A percentile compares a stretch with the other conserved stretches of the same genome.
Conservation (phyloP, 2,888 invertebrate species). For the Pharmacophagus antenor region DNA sequence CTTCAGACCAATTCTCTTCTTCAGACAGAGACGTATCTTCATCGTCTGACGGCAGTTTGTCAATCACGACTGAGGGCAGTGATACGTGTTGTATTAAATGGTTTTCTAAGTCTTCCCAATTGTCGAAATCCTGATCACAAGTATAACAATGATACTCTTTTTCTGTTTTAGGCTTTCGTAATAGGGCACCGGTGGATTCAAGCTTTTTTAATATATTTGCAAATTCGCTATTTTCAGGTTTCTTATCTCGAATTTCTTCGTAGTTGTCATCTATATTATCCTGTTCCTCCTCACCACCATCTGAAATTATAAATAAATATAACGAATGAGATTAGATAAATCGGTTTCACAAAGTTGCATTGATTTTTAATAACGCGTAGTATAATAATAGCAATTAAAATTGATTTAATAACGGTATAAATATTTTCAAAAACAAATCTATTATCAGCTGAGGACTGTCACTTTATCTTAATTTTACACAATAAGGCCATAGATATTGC, state of each 20-base stretch:
- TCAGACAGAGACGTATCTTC: conserved; percentile 64
- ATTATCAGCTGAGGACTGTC: too few relatives aligned
- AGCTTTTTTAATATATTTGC: conserved; percentile 60
- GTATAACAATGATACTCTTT: conserved; percentile 64
- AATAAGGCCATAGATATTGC: too few relatives aligned
- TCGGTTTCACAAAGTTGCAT: too few relatives aligned
- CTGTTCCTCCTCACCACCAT: conserved; percentile 52
- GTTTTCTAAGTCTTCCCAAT: conserved; percentile 68
- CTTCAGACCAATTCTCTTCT: conserved; percentile 74
- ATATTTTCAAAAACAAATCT: too few relatives aligned
- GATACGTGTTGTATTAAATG: conserved; percentile 81
- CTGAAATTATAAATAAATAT: conserved; percentile 37
- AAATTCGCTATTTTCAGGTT: conserved; percentile 50
- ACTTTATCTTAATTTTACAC: too few relatives aligned
- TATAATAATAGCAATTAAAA: too few relatives aligned
- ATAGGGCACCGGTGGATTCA: conserved; percentile 60
- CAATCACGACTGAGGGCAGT: conserved; percentile 73
- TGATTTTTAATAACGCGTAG: too few relatives aligned
- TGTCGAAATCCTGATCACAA: conserved; percentile 73
- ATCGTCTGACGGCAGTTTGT: conserved; percentile 78
- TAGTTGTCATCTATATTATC: conserved; percentile 42
- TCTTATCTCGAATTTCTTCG: conserved; percentile 38
- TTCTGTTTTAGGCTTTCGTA: conserved; percentile 65
- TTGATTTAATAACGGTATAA: too few relatives aligned
- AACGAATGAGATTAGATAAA: too few relatives aligned